A percentile compares a stretch with the other conserved stretches of the same genome.
Conservation (phyloP, 1,140 invertebrate species). For the Zaprionus camerounensis region DNA sequence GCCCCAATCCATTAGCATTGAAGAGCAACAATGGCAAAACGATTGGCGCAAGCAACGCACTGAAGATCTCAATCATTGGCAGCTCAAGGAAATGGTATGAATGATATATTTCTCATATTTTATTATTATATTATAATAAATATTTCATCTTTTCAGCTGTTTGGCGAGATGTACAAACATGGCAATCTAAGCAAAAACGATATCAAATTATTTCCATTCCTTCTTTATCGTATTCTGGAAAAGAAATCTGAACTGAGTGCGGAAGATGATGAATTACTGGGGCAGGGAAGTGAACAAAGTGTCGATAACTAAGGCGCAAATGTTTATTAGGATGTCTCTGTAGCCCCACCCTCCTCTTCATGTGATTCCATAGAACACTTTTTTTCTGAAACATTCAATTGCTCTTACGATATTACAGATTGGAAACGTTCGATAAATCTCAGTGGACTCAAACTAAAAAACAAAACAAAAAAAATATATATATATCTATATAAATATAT, state of each 20-base stretch:
- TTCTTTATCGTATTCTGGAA: slow-evolving; percentile 49
- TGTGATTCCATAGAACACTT: not conserved
- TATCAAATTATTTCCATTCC: slow-evolving; percentile 68
- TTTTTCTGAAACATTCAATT: no score
- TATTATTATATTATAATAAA: no score
- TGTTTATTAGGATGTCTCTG: not conserved
- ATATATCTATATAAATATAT: not conserved
- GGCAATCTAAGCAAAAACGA: slow-evolving; percentile 73
- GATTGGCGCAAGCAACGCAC: slow-evolving; percentile 56
- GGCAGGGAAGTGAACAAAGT: not conserved
- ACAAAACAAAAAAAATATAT: not conserved
- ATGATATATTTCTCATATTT: not conserved
- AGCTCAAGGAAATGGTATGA: slow-evolving; percentile 39
- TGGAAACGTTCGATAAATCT: no score
- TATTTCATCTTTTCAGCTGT: slow-evolving; percentile 49
- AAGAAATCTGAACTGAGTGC: not conserved
- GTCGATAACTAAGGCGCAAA: not conserved
- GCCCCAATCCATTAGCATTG: slow-evolving; percentile 34
- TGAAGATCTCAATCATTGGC: slow-evolving; percentile 35
- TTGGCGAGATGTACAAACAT: slow-evolving; percentile 60
- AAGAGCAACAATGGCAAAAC: slow-evolving; percentile 5
- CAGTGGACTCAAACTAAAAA: no score
- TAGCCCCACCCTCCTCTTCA: not conserved
- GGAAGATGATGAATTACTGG: not conserved
- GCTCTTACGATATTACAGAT: not conserved